Percentiles rank a stretch among this genome's conserved stretches.
Evolutionary conservation across 2,888 invertebrate species (phyloP).

Genomic region (Pegoplata infirma): DNA sequence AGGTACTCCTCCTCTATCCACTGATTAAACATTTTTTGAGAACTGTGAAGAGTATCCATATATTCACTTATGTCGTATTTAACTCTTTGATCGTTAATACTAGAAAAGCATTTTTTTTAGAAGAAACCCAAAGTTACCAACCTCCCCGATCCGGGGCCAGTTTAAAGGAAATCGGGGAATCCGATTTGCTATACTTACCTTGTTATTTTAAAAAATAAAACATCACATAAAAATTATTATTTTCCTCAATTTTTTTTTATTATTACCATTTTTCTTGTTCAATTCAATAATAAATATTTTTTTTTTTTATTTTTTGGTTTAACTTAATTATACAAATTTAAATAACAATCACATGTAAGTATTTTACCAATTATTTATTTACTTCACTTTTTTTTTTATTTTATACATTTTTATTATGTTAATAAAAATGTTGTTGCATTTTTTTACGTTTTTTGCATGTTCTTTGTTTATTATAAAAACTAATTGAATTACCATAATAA

Average conservation of each 20-base stretch:
- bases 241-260: slow-evolving; percentile 38
- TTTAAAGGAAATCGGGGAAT: too few relatives aligned
- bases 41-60: too few relatives aligned
- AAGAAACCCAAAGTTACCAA: too few relatives aligned
- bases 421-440: slow-evolving; percentile 20
- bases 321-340: slow-evolving; percentile 62
- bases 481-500: slow-evolving; percentile 39
- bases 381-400: slow-evolving; percentile 19
- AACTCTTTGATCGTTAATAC: too few relatives aligned
- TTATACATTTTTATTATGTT: slow-evolving; percentile 25
- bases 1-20: too few relatives aligned
- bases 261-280: slow-evolving; percentile 36
- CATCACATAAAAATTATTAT: slow-evolving; percentile 1
- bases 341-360: slow-evolving; percentile 62
- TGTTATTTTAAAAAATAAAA: too few relatives aligned
- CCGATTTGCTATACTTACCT: too few relatives aligned
- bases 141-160: too few relatives aligned
- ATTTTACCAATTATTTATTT: slow-evolving; percentile 48
- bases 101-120: too few relatives aligned
- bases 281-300: slow-evolving; percentile 55
- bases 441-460: slow-evolving; percentile 20
- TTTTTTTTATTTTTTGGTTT: slow-evolving; percentile 19
- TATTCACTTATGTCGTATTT: too few relatives aligned
- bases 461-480: slow-evolving; percentile 36
- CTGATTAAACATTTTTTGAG: too few relatives aligned